Evolutionary conservation across 2,797 vertebrate species (phyloP).

Genomic region (Zenarchopterus dispar): DNA sequence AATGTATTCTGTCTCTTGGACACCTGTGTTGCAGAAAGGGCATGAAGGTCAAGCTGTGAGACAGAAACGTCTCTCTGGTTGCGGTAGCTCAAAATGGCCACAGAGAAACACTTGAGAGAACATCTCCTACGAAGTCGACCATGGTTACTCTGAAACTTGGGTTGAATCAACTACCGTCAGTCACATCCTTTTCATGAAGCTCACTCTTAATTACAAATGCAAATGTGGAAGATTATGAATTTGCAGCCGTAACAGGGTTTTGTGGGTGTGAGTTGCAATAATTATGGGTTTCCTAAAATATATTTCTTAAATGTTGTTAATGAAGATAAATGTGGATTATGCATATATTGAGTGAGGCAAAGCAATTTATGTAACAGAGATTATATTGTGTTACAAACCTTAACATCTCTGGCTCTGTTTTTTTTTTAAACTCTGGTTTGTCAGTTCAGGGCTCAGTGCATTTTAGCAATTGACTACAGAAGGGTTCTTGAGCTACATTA

Average conservation of each 20-base stretch:
- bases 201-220: conserved; percentile 73
- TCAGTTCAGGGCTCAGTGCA: no score
- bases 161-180: conserved; percentile 57
- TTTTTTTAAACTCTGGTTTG: not conserved
- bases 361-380: conserved; percentile 41
- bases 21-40: conserved; percentile 14
- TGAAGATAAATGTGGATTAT: conserved; percentile 68
- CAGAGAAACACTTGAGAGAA: conserved; percentile 8
- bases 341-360: conserved; percentile 49
- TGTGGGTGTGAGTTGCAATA: conserved; percentile 68
- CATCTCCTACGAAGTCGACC: conserved; percentile 12
- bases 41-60: conserved; percentile 18
- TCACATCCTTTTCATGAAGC: conserved; percentile 63
- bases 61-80: not conserved
- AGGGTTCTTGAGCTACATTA: no score
- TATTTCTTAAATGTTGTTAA: conserved; percentile 57
- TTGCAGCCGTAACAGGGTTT: conserved; percentile 55
- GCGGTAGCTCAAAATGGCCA: conserved; percentile 8
- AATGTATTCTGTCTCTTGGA: conserved; percentile 15
- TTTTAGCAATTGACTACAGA: no score
- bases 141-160: conserved; percentile 36
- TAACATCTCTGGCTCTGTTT: not conserved
- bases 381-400: conserved; percentile 42
- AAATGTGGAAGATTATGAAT: conserved; percentile 69
- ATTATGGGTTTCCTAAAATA: conserved; percentile 66